Conservation (phyloP, 2,888 invertebrate species). For the Syritta pipiens region DNA sequence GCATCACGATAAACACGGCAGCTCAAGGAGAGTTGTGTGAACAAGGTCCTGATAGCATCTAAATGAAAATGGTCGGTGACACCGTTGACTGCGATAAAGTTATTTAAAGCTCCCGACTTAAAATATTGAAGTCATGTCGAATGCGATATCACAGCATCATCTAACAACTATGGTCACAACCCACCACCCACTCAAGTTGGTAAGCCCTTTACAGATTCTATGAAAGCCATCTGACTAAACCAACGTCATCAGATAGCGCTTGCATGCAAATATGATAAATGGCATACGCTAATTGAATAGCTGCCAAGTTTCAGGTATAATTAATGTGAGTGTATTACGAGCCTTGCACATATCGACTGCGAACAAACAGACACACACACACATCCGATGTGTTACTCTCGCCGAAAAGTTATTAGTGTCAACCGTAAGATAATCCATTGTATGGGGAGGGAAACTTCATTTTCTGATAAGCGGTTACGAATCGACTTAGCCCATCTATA, state of each 20-base stretch:
- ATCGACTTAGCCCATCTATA: conserved; percentile 47
- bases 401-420: conserved; percentile 66
- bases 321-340: conserved; percentile 61
- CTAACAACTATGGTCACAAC: not conserved
- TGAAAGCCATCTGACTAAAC: conserved; percentile 28
- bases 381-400: conserved; percentile 16
- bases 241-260: conserved; percentile 43
- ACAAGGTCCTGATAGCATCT: no score
- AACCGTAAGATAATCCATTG: conserved; percentile 66
- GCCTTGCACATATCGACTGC: conserved; percentile 51
- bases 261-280: conserved; percentile 63
- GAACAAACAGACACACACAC: conserved; percentile 2
- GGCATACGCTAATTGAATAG: conserved; percentile 68
- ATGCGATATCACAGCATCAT: no score
- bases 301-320: conserved; percentile 69
- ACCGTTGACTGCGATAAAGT: no score
- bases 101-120: not conserved
- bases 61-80: no score
- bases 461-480: conserved; percentile 67
- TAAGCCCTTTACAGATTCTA: no score
- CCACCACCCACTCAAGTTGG: no score
- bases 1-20: no score
- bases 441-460: conserved; percentile 56
- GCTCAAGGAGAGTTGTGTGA: no score
- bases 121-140: not conserved